phyloP scores from a whole-genome alignment of 2,113 vertebrate species.

The Otocyon megalotis region DNA sequence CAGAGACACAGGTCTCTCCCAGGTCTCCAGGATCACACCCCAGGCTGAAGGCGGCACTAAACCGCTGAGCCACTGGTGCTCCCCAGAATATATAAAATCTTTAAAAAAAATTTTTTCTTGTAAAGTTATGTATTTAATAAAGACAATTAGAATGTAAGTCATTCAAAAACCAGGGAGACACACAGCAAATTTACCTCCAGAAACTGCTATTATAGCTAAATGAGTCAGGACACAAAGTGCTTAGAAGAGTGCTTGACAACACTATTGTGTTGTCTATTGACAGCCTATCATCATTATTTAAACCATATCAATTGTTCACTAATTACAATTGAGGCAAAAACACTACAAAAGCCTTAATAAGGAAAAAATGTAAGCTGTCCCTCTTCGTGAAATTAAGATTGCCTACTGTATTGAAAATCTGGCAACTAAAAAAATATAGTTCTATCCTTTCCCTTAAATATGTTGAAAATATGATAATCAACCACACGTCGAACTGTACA shows the following conservation, averaged over 20 bases:
- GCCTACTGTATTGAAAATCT: constrained; percentile 22
- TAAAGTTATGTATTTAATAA: background rate
- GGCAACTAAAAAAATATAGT: background rate
- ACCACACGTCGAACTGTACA: background rate
- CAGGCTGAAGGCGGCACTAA: too few relatives aligned
- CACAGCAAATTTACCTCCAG: background rate
- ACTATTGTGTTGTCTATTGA: background rate
- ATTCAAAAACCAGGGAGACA: background rate
- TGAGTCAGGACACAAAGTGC: background rate
- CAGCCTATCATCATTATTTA: background rate
- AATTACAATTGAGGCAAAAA: constrained; percentile 24
- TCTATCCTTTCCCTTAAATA: background rate
- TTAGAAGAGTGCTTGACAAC: background rate
- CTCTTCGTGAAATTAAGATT: background rate
- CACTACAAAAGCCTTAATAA: background rate
- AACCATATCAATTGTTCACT: background rate
- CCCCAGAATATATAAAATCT: too few relatives aligned
- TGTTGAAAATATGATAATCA: constrained; percentile 2
- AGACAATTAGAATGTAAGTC: background rate
- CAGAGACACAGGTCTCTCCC: too few relatives aligned
- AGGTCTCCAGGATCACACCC: too few relatives aligned
- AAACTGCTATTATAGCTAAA: background rate
- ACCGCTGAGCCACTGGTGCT: too few relatives aligned
- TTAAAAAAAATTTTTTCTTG: background rate
- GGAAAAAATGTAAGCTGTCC: constrained; percentile 33